Conservation (phyloP, 2,888 invertebrate species). For the Margaritifera margaritifera region DNA sequence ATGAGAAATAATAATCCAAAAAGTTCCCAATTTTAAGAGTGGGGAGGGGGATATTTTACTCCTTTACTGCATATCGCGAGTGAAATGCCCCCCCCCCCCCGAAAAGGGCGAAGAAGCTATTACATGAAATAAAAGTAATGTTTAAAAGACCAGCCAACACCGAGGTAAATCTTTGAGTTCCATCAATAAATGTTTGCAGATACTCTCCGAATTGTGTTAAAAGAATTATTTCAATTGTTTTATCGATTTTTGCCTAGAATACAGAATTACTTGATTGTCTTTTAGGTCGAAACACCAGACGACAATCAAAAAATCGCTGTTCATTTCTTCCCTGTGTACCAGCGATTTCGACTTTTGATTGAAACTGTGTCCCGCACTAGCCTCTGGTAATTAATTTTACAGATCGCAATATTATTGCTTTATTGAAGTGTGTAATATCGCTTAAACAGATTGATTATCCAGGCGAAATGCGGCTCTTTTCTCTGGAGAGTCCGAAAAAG, state of each 20-base stretch:
- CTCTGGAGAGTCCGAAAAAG: slow-evolving; percentile 17
- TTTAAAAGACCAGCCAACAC: slow-evolving; percentile 11
- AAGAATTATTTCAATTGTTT: slow-evolving; percentile 20
- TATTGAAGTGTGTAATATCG: slow-evolving; percentile 48
- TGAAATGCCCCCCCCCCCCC: no score
- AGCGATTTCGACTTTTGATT: slow-evolving; percentile 15
- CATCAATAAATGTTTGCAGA: slow-evolving; percentile 23
- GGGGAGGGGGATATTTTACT: no score
- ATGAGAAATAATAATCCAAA: no score
- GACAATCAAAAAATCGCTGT: no score
- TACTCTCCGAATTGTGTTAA: slow-evolving; percentile 15
- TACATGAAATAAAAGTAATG: slow-evolving; percentile 1
- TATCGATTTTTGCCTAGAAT: slow-evolving; percentile 14
- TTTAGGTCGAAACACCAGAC: slow-evolving; percentile 8
- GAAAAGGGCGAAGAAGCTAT: no score
- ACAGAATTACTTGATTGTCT: slow-evolving; percentile 24
- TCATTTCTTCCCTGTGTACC: no score
- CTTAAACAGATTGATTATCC: slow-evolving; percentile 45
- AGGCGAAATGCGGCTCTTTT: slow-evolving; percentile 34
- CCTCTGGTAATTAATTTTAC: slow-evolving; percentile 46
- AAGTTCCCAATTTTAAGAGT: no score
- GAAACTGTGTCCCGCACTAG: slow-evolving; percentile 36
- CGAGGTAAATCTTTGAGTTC: slow-evolving; percentile 12
- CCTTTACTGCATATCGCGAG: no score
- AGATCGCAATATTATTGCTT: slow-evolving; percentile 48